Evolutionary conservation across 1,140 invertebrate genomes (phyloP).

Genomic region (Matsumurasca onukii): DNA sequence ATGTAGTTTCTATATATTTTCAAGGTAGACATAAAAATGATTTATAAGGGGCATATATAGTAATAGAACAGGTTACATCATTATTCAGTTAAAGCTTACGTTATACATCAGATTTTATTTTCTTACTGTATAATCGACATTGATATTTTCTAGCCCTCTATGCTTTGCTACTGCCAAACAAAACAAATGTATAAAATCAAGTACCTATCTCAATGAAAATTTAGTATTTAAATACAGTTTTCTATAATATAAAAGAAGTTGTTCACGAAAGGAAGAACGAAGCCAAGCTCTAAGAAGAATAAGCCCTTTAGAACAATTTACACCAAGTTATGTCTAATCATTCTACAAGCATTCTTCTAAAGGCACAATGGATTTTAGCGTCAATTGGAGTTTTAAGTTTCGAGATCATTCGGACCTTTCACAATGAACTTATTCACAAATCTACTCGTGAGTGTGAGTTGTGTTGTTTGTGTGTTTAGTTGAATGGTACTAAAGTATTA

Average conservation of each 20-base stretch:
- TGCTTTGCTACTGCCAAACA: too few relatives aligned
- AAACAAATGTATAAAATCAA: neutral
- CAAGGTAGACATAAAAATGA: neutral
- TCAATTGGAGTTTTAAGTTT: constrained; percentile 12
- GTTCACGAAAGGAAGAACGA: neutral
- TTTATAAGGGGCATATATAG: neutral
- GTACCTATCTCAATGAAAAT: neutral
- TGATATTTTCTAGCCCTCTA: too few relatives aligned
- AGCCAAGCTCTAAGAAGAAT: neutral
- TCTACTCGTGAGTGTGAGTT: neutral
- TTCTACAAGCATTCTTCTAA: constrained; percentile 10
- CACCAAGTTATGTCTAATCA: neutral
- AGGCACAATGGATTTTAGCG: constrained; percentile 18
- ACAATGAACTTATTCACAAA: too few relatives aligned
- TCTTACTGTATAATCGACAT: too few relatives aligned
- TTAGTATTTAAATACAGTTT: neutral
- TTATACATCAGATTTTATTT: too few relatives aligned
- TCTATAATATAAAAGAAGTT: neutral
- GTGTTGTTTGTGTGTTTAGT: neutral
- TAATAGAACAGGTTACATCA: neutral
- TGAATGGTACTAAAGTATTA: neutral
- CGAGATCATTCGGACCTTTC: too few relatives aligned
- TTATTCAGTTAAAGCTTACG: neutral
- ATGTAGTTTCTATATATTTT: neutral
- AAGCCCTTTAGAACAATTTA: neutral